Percentiles rank a stretch among this genome's conserved stretches.
phyloP scores from a whole-genome alignment of 2,797 vertebrate genomes.

The Amblyopsis hoosieri region DNA sequence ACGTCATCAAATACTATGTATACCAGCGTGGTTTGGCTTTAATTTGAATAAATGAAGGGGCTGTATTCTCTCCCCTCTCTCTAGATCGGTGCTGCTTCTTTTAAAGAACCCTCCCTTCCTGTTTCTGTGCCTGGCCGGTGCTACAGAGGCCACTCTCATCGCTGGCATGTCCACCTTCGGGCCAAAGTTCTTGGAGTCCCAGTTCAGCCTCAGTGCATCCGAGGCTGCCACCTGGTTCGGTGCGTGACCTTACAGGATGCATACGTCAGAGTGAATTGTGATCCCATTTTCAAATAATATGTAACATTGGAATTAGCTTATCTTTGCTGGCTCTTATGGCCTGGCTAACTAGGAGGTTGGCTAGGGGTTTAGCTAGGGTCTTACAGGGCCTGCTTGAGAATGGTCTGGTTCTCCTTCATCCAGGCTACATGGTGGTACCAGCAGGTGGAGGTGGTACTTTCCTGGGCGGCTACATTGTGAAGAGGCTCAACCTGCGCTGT shows the following conservation, averaged over 20 bases:
- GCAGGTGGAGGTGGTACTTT: constrained; percentile 93
- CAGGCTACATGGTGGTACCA: constrained; percentile 93
- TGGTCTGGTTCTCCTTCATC: neutral
- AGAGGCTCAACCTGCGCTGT: constrained; percentile 89
- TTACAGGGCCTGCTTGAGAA: neutral
- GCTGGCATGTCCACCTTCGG: constrained; percentile 95
- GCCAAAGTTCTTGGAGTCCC: constrained; percentile 94
- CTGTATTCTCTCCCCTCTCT: neutral
- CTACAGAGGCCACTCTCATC: constrained; percentile 91
- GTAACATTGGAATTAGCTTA: too few relatives aligned
- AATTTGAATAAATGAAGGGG: neutral
- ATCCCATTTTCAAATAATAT: too few relatives aligned
- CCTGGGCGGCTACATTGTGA: constrained; percentile 92
- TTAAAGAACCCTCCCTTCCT: constrained; percentile 92
- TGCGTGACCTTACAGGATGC: constrained; percentile 62
- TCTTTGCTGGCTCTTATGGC: too few relatives aligned
- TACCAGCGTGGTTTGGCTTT: neutral
- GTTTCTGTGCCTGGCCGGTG: constrained; percentile 91
- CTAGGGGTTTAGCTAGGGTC: too few relatives aligned
- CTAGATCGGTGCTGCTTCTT: constrained; percentile 88
- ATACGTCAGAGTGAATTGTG: too few relatives aligned
- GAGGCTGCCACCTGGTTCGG: constrained; percentile 93
- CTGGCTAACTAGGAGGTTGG: too few relatives aligned
- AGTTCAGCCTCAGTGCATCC: constrained; percentile 95
- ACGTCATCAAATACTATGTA: too few relatives aligned